Evolutionary conservation across 2,113 vertebrate species (phyloP).

Genomic region (Calypte anna): DNA sequence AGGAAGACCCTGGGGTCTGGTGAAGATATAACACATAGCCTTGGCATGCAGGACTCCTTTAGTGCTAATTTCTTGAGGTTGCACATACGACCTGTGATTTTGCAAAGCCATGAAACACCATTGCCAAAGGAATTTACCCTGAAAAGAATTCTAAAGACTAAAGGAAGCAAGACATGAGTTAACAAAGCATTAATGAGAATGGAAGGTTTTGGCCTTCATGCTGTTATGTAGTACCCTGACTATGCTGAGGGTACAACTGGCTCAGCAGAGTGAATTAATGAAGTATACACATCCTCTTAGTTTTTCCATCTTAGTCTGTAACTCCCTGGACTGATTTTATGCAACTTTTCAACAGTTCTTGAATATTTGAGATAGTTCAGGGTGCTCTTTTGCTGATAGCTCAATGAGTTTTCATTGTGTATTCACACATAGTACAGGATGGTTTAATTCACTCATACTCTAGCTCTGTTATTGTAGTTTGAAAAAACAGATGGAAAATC

Average conservation of each 20-base stretch:
- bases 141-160: background rate
- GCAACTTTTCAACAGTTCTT: background rate
- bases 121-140: background rate
- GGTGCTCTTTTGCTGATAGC: background rate
- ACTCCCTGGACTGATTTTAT: background rate
- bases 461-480: background rate
- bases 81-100: background rate
- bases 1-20: no score
- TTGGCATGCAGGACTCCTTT: no score
- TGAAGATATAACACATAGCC: no score
- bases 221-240: background rate
- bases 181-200: background rate
- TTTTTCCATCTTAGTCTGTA: background rate
- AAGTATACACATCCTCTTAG: background rate
- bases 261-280: background rate
- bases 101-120: background rate
- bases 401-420: background rate
- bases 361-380: background rate
- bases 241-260: background rate
- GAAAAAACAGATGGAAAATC: background rate
- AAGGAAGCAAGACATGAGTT: background rate
- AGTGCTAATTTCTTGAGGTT: background rate
- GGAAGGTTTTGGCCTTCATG: background rate
- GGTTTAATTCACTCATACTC: background rate
- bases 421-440: background rate